Evolutionary conservation across 92 coral and sea anemone genomes (phyloP), one percentile per base, ranked within the genome.

Genomic region (Phymanthus crucifer): DNA sequence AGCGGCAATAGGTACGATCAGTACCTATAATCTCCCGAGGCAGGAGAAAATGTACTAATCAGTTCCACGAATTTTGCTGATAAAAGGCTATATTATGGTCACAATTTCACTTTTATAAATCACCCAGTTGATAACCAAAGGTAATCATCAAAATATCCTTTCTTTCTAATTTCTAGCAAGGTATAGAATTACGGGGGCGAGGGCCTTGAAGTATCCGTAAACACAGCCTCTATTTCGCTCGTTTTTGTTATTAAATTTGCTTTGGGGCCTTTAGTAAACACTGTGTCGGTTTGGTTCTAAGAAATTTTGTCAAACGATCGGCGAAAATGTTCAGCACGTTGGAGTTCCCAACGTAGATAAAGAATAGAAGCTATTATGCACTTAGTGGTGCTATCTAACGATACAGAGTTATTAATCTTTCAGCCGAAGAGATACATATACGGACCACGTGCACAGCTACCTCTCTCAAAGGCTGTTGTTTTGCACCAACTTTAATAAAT

Each of bases 201-300:
- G 71, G 79, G 74, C 79, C 69, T 64, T 19, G 32, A 61, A 82
- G 79, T 72, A 61, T 66, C 54, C 35, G 72, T 82, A 73, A 82
- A 57, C 57, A 73, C 26, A 73, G 48, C 79, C 79, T 61, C 74
- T 61, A 82, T 82, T 82, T 82, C 86, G 86, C 86, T 82, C 80
- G 86, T 82, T 82, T 82, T 82, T 68, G 86, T 71, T 37, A 48
- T 76, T 82, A 69, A 47, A 52, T 58, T 82, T 37, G 66, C 73
- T 57, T 73, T 74, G 27, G 64, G 73, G 46, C n/a, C 72, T 73
- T 72, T 74, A 61, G 80, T 74, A 82, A 82, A 82, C 86, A 82
- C 61, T 27, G 38, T 61, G 68, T 43, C 56, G 72, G 45, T 61
- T 64, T 61, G 36, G 56, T 77, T 26, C 47, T 37, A 50, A 18